Evolutionary conservation across 2,888 invertebrate genomes (phyloP).

Genomic region (Brachypterus glaber): DNA sequence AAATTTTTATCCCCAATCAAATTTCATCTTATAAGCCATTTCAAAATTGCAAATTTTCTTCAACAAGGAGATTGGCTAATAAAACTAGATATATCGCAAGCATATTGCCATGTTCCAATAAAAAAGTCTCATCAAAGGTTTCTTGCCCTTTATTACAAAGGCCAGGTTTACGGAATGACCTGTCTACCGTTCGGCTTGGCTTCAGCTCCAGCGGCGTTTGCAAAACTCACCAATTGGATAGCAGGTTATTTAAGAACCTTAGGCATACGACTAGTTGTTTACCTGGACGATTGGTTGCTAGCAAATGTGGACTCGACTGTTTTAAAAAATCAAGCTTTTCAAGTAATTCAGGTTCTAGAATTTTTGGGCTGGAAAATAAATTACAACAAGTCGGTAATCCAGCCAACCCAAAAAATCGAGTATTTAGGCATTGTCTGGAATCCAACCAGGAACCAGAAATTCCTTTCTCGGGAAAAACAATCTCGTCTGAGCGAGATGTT

Average conservation of each 20-base stretch:
- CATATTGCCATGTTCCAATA: constrained; percentile 19
- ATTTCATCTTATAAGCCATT: constrained; percentile 17
- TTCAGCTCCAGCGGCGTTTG: constrained; percentile 21
- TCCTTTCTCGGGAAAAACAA: no score
- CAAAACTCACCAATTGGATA: constrained; percentile 23
- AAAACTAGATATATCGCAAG: constrained; percentile 20
- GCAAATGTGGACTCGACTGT: constrained; percentile 10
- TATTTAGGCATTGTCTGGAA: constrained; percentile 17
- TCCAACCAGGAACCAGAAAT: constrained; percentile 2
- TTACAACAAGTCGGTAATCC: constrained; percentile 9
- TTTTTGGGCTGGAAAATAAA: constrained; percentile 10
- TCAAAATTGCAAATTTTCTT: constrained; percentile 18
- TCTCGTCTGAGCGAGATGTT: no score
- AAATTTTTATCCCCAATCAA: constrained; percentile 13
- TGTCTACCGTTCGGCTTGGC: constrained; percentile 26
- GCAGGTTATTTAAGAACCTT: constrained; percentile 15
- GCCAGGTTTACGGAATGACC: constrained; percentile 14
- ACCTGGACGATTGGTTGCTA: constrained; percentile 22
- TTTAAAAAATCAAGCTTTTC: constrained; percentile 2
- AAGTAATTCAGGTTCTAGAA: constrained; percentile 7
- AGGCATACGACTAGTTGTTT: constrained; percentile 23
- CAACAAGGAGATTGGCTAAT: constrained; percentile 15
- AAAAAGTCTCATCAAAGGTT: constrained; percentile 13
- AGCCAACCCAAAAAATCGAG: constrained; percentile 8
- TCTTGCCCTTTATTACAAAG: constrained; percentile 11